Evolutionary conservation across 92 coral and sea anemone species (phyloP).

Genomic region (Ricordea florida): DNA sequence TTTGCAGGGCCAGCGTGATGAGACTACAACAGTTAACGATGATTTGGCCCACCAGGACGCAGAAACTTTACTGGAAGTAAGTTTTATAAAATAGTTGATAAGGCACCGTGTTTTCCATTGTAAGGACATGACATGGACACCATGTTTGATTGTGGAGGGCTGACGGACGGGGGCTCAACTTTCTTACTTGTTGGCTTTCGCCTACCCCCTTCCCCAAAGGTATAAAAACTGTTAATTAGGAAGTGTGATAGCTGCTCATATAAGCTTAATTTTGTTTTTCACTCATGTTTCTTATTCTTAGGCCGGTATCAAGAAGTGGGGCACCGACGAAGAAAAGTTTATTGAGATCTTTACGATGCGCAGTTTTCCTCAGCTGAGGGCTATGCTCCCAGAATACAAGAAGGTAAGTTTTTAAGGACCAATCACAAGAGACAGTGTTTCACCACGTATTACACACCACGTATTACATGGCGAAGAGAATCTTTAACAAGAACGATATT

Average conservation of each 20-base stretch:
- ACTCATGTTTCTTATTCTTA: slow-evolving; percentile 2
- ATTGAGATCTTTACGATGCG: slow-evolving; percentile 86
- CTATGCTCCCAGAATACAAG: slow-evolving; percentile 85
- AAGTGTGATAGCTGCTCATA: too few relatives aligned
- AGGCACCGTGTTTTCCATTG: too few relatives aligned
- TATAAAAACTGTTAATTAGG: too few relatives aligned
- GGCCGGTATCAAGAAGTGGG: slow-evolving; percentile 98
- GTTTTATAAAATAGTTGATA: not conserved
- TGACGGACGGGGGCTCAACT: too few relatives aligned
- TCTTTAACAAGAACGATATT: too few relatives aligned
- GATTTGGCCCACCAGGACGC: slow-evolving; percentile 91
- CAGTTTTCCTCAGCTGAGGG: slow-evolving; percentile 81
- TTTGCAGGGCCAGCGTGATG: slow-evolving; percentile 78
- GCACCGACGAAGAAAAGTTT: slow-evolving; percentile 87
- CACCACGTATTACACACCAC: too few relatives aligned
- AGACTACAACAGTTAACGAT: slow-evolving; percentile 54
- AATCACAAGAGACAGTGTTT: not conserved
- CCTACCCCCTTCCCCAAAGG: too few relatives aligned
- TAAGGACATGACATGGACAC: too few relatives aligned
- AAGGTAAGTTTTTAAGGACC: slow-evolving; percentile 50
- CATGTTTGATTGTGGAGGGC: too few relatives aligned
- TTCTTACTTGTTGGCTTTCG: too few relatives aligned
- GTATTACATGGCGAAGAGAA: too few relatives aligned
- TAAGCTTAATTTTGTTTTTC: not conserved
- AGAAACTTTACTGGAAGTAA: slow-evolving; percentile 82